Conservation (phyloP, 2,888 invertebrate species). For the Diabrotica balteata region DNA sequence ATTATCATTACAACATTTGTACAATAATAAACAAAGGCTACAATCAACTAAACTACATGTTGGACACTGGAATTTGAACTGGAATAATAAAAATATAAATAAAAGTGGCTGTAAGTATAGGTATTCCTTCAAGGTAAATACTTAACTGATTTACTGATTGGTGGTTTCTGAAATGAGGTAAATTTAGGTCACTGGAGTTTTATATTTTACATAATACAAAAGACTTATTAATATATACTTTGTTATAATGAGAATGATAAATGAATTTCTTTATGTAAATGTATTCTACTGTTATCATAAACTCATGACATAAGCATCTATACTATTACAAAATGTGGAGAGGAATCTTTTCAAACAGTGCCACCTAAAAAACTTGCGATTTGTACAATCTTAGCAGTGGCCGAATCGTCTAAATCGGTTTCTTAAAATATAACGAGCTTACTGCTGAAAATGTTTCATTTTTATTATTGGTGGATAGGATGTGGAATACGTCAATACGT, state of each 20-base stretch:
- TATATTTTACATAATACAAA: not conserved
- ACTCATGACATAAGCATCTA: slow-evolving; percentile 16
- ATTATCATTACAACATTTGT: slow-evolving; percentile 2
- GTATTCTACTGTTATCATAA: slow-evolving; percentile 10
- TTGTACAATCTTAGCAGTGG: no score
- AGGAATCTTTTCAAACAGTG: no score
- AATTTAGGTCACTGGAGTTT: slow-evolving; percentile 13
- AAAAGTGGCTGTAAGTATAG: not conserved
- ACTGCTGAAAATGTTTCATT: slow-evolving; percentile 26
- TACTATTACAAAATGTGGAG: not conserved
- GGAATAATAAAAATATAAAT: not conserved
- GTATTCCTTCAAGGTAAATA: slow-evolving; percentile 9
- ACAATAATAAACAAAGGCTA: slow-evolving; percentile 1
- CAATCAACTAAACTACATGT: slow-evolving; percentile 10
- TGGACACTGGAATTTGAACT: slow-evolving; percentile 21
- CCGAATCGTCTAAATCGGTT: not conserved
- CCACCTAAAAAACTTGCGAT: no score
- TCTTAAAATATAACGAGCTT: slow-evolving; percentile 24
- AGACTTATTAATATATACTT: no score
- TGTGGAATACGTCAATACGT: slow-evolving; percentile 44
- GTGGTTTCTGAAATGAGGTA: not conserved
- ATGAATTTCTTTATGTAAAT: slow-evolving; percentile 4
- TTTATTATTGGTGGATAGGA: slow-evolving; percentile 31
- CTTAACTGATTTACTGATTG: not conserved
- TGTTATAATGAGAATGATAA: no score